These are phyloP conservation scores for Eremophila alpestris DNA, from an alignment of 2,797 vertebrate genomes.

Conservation along the genomic window DNA sequence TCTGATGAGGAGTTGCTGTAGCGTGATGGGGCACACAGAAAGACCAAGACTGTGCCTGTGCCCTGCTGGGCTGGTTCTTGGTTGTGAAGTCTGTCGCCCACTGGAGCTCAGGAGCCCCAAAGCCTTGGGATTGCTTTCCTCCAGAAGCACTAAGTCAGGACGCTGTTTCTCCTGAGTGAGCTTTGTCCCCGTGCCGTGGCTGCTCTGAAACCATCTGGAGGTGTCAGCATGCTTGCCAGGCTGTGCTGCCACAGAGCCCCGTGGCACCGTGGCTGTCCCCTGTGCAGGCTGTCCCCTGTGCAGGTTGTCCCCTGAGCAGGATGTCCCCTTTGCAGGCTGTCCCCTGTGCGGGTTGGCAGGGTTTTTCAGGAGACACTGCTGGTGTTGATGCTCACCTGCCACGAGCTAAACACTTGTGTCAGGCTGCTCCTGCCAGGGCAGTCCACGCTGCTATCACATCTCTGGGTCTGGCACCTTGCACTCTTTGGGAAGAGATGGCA, in stretches of 20 bases:
- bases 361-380: not conserved
- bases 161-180: not conserved
- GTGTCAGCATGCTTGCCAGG: not conserved
- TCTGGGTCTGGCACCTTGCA: not conserved
- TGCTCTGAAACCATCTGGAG: not conserved
- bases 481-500: not conserved
- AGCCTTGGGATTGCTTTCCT: not conserved
- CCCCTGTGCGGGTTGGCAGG: not conserved
- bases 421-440: not conserved
- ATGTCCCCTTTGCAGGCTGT: not conserved
- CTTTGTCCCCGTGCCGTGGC: not conserved
- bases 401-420: rapidly evolving
- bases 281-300: too few species aligned
- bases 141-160: rapidly evolving
- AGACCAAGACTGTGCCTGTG: too few species aligned
- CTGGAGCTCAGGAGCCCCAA: not conserved
- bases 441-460: not conserved
- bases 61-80: too few species aligned
- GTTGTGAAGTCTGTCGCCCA: not conserved
- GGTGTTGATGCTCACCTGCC: not conserved
- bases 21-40: not conserved
- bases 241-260: not conserved
- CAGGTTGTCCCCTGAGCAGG: not conserved
- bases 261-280: not conserved
- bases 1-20: rapidly evolving